Evolutionary conservation across 1,140 invertebrate species (phyloP).

Genomic region (Amphibalanus amphitrite): DNA sequence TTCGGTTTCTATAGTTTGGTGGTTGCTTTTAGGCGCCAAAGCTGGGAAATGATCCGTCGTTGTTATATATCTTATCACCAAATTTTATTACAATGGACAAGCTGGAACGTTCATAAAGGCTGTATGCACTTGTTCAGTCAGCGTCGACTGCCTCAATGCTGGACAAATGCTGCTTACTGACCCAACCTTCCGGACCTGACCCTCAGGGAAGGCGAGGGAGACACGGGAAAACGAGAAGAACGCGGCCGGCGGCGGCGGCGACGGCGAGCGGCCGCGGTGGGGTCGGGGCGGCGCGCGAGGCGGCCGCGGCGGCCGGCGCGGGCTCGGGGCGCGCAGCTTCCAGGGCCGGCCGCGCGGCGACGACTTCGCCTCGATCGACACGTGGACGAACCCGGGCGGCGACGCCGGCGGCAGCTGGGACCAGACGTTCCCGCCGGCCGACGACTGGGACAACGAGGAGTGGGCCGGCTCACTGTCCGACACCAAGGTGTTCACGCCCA

Average conservation of each 20-base stretch:
- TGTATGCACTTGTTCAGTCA: too few relatives aligned
- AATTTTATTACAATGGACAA: too few relatives aligned
- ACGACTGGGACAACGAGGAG: conserved; percentile 89
- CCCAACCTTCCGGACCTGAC: background rate
- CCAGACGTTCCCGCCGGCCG: conserved; percentile 35
- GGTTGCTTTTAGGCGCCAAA: too few relatives aligned
- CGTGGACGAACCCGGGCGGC: conserved; percentile 39
- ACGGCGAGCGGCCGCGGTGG: conserved; percentile 9
- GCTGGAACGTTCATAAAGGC: too few relatives aligned
- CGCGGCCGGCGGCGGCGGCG: background rate
- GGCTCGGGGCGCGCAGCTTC: background rate
- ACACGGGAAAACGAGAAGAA: conserved; percentile 3
- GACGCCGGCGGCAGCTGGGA: conserved; percentile 25
- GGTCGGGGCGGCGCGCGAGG: conserved; percentile 1
- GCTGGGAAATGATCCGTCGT: too few relatives aligned
- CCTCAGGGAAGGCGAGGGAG: conserved; percentile 7
- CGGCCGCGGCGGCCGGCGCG: conserved; percentile 8
- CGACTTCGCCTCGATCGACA: conserved; percentile 30
- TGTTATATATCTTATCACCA: too few relatives aligned
- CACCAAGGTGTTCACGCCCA: conserved; percentile 83
- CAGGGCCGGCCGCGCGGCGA: background rate
- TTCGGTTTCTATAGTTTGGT: too few relatives aligned
- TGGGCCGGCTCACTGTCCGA: conserved; percentile 82
- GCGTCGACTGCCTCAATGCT: too few relatives aligned
- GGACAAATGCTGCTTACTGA: too few relatives aligned